These are phyloP conservation scores for Noturus placidus DNA, from an alignment of 2,113 vertebrate species.

Conservation along the genomic window DNA sequence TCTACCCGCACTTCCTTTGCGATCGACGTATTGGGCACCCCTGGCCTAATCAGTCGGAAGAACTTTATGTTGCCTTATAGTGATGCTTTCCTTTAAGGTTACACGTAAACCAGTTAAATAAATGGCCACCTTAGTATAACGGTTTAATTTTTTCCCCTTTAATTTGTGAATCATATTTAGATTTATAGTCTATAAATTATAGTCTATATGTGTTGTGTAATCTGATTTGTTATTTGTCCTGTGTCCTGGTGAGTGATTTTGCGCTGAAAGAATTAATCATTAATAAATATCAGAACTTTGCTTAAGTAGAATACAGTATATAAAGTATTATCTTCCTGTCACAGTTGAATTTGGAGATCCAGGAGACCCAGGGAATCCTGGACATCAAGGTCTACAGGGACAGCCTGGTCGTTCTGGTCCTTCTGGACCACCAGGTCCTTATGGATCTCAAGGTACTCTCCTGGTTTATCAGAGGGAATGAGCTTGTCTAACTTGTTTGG, in stretches of 20 bases:
- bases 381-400: constrained; percentile 49
- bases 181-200: not conserved
- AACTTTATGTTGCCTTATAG: too few relatives aligned
- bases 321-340: not conserved
- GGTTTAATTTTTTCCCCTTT: not conserved
- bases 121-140: not conserved
- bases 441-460: constrained; percentile 9
- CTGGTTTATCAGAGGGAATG: not conserved
- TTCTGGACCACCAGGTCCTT: constrained; percentile 59
- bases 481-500: not conserved
- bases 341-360: constrained; percentile 56
- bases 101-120: too few relatives aligned
- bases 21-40: too few relatives aligned
- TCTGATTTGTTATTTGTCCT: not conserved
- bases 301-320: not conserved
- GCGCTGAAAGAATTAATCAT: not conserved
- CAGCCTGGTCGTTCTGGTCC: constrained; percentile 59
- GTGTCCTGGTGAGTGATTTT: not conserved
- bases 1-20: too few relatives aligned
- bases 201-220: not conserved
- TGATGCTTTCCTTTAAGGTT: too few relatives aligned
- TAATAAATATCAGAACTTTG: not conserved
- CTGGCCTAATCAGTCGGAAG: too few relatives aligned
- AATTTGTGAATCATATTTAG: not conserved
- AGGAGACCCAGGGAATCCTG: constrained; percentile 62